phyloP scores from a whole-genome alignment of 2,888 invertebrate species.

The Anthrax anthrax region DNA sequence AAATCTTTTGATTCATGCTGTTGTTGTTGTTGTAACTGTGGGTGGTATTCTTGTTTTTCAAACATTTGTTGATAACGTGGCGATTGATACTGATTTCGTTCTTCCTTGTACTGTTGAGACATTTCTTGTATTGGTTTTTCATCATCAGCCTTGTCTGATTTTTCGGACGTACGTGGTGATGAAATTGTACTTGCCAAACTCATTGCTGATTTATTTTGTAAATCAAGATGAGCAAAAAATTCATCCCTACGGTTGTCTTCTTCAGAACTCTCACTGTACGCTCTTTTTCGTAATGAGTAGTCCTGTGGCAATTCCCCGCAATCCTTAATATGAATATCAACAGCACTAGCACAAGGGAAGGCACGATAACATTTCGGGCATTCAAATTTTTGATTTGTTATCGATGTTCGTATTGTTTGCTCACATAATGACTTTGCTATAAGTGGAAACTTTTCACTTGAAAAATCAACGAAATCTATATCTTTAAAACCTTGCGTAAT shows the following conservation, averaged over 20 bases:
- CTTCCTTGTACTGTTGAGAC: not conserved
- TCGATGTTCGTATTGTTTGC: slow-evolving; percentile 42
- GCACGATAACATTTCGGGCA: slow-evolving; percentile 55
- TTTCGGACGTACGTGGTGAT: slow-evolving; percentile 32
- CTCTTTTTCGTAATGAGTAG: slow-evolving; percentile 16
- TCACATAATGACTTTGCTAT: slow-evolving; percentile 63
- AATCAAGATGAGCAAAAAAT: slow-evolving; percentile 66
- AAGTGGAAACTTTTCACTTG: slow-evolving; percentile 62
- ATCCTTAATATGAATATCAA: slow-evolving; percentile 50
- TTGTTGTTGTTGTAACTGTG: slow-evolving; percentile 28
- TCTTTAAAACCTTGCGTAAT: slow-evolving; percentile 48
- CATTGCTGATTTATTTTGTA: slow-evolving; percentile 52
- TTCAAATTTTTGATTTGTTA: slow-evolving; percentile 46
- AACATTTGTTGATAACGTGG: slow-evolving; percentile 25
- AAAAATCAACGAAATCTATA: slow-evolving; percentile 63
- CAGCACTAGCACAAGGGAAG: slow-evolving; percentile 53
- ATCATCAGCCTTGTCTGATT: slow-evolving; percentile 16
- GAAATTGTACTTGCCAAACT: slow-evolving; percentile 35
- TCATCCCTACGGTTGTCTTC: slow-evolving; percentile 54
- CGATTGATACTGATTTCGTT: not conserved
- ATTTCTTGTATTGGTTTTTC: slow-evolving; percentile 8
- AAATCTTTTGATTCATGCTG: slow-evolving; percentile 55
- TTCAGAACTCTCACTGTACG: slow-evolving; percentile 27
- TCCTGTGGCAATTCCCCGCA: slow-evolving; percentile 26
- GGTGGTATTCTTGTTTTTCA: not conserved